Evolutionary conservation across 2,888 invertebrate genomes (phyloP).

Genomic region (Eudasyphora cyanicolor): DNA sequence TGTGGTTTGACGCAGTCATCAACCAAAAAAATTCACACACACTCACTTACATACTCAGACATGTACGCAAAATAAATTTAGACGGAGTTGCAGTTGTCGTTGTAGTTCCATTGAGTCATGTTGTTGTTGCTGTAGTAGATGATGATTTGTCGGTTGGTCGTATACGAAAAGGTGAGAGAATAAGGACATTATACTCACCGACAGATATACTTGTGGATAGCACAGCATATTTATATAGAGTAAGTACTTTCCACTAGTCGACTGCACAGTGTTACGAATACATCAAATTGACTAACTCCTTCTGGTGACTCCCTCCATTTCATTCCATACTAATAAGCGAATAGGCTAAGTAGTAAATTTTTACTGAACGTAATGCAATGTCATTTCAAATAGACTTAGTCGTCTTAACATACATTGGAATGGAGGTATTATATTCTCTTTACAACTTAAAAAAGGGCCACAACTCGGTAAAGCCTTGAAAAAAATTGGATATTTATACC

Average conservation of each 20-base stretch:
- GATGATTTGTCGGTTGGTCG: conserved; percentile 22
- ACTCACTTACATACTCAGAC: neutral
- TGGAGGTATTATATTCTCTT: too few relatives aligned
- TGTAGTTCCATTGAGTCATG: too few relatives aligned
- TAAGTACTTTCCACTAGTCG: neutral
- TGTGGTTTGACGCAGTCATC: conserved; percentile 64
- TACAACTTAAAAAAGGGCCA: too few relatives aligned
- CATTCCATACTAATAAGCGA: too few relatives aligned
- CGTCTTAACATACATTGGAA: too few relatives aligned
- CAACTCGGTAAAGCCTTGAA: too few relatives aligned
- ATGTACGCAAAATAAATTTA: conserved; percentile 43
- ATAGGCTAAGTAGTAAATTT: too few relatives aligned
- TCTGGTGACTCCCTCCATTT: too few relatives aligned
- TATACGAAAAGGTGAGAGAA: neutral
- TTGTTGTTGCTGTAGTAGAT: neutral
- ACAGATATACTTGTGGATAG: neutral
- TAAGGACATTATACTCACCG: neutral
- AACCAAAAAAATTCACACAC: conserved; percentile 41
- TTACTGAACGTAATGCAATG: too few relatives aligned
- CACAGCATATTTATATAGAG: conserved; percentile 7
- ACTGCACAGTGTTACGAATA: neutral
- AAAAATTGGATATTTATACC: too few relatives aligned
- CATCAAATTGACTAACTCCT: too few relatives aligned
- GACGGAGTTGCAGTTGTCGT: conserved; percentile 13
- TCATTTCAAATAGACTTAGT: too few relatives aligned